These are phyloP conservation scores for Melanotus villosus DNA, from an alignment of 2,888 invertebrate species.

Conservation along the genomic window DNA sequence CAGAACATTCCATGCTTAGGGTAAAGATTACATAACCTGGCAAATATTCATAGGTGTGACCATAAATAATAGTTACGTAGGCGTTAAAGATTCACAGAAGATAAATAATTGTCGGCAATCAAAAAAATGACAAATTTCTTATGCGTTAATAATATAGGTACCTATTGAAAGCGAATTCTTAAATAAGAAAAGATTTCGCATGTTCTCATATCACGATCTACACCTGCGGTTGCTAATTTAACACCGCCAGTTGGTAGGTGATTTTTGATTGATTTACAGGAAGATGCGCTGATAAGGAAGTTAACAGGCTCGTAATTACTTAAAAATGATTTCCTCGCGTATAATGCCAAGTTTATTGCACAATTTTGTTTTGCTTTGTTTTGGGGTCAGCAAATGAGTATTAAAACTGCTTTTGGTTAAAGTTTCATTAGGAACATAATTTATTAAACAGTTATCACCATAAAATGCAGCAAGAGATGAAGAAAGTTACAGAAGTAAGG, in stretches of 20 bases:
- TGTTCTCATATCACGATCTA: neutral
- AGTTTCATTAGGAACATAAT: neutral
- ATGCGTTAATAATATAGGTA: neutral
- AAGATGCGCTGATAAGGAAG: conserved; percentile 15
- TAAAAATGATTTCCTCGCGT: neutral
- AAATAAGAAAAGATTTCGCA: neutral
- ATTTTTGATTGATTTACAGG: conserved; percentile 16
- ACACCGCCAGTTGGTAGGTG: neutral
- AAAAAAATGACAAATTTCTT: neutral
- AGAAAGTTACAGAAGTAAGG: neutral
- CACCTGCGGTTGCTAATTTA: neutral
- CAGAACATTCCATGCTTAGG: too few species aligned
- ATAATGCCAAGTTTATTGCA: neutral
- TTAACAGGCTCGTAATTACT: neutral
- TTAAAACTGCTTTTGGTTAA: neutral
- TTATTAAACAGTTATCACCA: too few species aligned
- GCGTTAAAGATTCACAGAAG: too few species aligned
- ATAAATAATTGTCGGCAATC: neutral
- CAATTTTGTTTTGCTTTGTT: neutral
- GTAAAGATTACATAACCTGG: too few species aligned
- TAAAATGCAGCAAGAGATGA: too few species aligned
- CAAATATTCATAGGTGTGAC: too few species aligned
- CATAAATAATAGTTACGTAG: too few species aligned
- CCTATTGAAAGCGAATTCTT: neutral
- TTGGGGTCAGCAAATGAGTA: neutral